phyloP scores from a whole-genome alignment of 2,888 invertebrate species.

The Parnassius smintheus region DNA sequence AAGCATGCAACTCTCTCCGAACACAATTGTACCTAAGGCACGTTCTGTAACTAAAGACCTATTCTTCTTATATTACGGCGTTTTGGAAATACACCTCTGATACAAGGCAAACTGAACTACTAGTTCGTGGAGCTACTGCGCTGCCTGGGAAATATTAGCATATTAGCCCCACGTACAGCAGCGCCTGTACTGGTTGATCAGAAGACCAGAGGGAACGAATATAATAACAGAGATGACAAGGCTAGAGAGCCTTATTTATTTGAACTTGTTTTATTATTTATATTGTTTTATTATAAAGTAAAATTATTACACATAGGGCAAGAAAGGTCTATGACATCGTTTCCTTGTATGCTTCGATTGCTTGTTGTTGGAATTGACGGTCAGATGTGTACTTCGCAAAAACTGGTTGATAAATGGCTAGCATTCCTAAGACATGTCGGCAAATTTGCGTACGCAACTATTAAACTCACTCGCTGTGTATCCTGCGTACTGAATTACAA shows the following conservation, averaged over 20 bases:
- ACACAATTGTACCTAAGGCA: conserved; percentile 20
- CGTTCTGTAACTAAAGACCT: conserved; percentile 19
- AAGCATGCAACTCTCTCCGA: conserved; percentile 21
- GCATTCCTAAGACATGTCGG: conserved; percentile 15
- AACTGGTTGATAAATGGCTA: conserved; percentile 20
- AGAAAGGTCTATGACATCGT: conserved; percentile 19
- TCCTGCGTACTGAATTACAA: background rate
- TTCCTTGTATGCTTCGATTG: conserved; percentile 16
- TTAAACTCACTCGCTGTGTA: conserved; percentile 3
- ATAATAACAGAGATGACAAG: too few relatives aligned
- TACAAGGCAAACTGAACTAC: too few relatives aligned
- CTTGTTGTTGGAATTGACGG: conserved; percentile 22
- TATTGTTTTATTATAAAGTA: too few relatives aligned
- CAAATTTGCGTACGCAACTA: conserved; percentile 24
- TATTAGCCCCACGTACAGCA: too few relatives aligned
- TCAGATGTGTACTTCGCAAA: conserved; percentile 13
- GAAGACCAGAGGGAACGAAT: too few relatives aligned
- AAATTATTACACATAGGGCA: too few relatives aligned
- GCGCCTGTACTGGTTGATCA: too few relatives aligned
- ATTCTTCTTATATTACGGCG: conserved; percentile 19
- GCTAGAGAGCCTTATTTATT: too few relatives aligned
- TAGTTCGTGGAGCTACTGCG: too few relatives aligned
- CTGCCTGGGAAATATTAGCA: too few relatives aligned
- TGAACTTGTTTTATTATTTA: too few relatives aligned
- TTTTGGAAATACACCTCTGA: background rate